Base-by-base conservation (phyloP, 2,113 vertebrate species). In the Engystomops pustulosus region DNA sequence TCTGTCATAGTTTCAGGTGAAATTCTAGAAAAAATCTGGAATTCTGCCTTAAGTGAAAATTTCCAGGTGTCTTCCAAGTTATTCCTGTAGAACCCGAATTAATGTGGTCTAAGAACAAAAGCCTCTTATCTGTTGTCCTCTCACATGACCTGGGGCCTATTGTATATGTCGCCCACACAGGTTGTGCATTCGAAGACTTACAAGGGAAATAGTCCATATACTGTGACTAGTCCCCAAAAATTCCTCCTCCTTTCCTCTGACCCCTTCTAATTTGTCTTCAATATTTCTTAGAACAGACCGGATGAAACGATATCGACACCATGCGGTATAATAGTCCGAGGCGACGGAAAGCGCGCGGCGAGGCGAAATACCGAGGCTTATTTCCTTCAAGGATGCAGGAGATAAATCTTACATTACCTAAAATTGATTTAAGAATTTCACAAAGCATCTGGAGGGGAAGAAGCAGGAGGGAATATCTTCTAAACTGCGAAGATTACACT, bases 341-440 rank as follows among this genome's bases (percentile, higher is more conserved):
- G 55, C 78, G 88, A 87, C 83, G 85, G 8, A 79, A 79, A 8
- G 41, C 0, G 30, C 49, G 0, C 71, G 68, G 51, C 34, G 80
- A 85, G 75, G 70, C 55, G 68, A 72, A 86, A 80, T 32, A 80
- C 15, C 86, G 58, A 87, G 86, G 85, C 86, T 74, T 79, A 51
- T 86, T 88, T 88, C 67, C 70, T 17, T 79, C 85, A 74, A 77
- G 53, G 45, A 84, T 79, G 15, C 17, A 20, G 18, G 17, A 36
- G 45, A 79, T 90, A 89, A 85, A 89, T 91, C 88, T 89, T 87
- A 1, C 30, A 20, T 86, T 88, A 78, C 76, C 75, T 10, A 7
- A 86, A 86, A 88, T 89, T 80, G 87, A 87, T 49, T 90, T 86
- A 86, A 74, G 81, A 87, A 79, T 81, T 87, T 85, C 81, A 62